Evolutionary conservation across 2,888 invertebrate genomes (phyloP).

Genomic region (Acronicta psi): DNA sequence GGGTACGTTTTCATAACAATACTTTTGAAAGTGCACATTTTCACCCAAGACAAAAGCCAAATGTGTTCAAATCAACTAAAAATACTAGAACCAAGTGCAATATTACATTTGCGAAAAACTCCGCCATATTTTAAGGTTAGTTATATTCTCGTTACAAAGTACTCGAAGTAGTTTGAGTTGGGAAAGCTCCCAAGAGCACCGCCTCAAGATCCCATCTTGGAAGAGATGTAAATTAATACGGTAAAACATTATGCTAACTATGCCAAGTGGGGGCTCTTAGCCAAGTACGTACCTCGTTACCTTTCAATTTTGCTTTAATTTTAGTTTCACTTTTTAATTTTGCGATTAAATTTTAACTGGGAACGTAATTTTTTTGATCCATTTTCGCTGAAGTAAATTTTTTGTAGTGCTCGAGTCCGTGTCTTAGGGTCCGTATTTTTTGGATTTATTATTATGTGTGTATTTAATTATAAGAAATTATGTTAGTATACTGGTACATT

Average conservation of each 20-base stretch:
- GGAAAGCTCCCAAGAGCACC: conserved; percentile 32
- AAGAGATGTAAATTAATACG: conserved; percentile 48
- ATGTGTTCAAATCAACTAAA: not conserved
- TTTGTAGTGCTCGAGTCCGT: no score
- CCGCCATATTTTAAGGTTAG: conserved; percentile 23
- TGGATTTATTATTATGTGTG: not conserved
- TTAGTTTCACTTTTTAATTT: conserved; percentile 24
- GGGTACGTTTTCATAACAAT: no score
- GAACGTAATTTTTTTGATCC: not conserved
- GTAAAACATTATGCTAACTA: conserved; percentile 43
- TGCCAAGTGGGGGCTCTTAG: conserved; percentile 30
- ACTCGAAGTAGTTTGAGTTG: conserved; percentile 38
- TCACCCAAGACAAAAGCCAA: no score
- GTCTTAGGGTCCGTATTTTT: not conserved
- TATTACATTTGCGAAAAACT: conserved; percentile 9
- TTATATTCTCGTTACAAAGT: conserved; percentile 24
- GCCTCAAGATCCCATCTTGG: conserved; percentile 34
- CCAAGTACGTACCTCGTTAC: conserved; percentile 25
- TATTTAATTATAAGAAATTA: no score
- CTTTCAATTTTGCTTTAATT: conserved; percentile 36
- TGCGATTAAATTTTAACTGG: not conserved
- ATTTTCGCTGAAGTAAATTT: not conserved
- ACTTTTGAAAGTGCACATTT: no score
- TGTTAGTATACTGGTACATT: no score
- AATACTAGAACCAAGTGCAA: conserved; percentile 15